Conservation (phyloP, 37 sponge, comb jelly and placozoan genomes). For the Cladorhizidae sp. region DNA sequence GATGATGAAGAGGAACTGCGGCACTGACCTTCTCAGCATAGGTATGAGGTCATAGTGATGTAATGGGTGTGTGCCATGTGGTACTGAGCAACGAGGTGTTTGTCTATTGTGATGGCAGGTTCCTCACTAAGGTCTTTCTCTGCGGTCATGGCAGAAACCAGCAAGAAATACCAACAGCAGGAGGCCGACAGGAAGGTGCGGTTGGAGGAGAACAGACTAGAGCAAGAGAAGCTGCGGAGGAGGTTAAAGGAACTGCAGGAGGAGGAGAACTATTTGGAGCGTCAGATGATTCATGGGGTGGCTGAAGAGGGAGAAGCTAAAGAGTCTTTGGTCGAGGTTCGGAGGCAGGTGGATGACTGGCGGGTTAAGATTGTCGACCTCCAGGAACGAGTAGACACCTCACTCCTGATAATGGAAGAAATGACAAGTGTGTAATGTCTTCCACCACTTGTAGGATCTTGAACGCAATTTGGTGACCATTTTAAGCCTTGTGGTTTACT, state of each 20-base stretch:
- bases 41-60: no score
- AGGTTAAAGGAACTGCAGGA: conserved; percentile 1
- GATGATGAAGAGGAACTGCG: conserved; percentile 17
- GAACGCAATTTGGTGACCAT: no score
- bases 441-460: no score
- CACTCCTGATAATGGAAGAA: conserved; percentile 19
- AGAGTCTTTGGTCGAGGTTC: background rate
- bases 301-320: conserved; percentile 1
- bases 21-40: conserved; percentile 5
- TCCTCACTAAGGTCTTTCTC: background rate
- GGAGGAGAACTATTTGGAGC: conserved; percentile 23
- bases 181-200: background rate
- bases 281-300: background rate
- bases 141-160: background rate
- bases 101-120: background rate
- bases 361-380: conserved; percentile 31
- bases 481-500: no score
- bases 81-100: background rate
- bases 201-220: conserved; percentile 9
- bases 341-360: conserved; percentile 21
- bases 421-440: conserved; percentile 49
- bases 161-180: background rate
- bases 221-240: conserved; percentile 20
- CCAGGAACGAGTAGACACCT: conserved; percentile 9
- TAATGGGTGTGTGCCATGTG: background rate